A percentile compares a stretch with the other conserved stretches of the same genome.
Evolutionary conservation across 2,113 vertebrate genomes (phyloP).

Genomic region (Ranitomeya imitator): DNA sequence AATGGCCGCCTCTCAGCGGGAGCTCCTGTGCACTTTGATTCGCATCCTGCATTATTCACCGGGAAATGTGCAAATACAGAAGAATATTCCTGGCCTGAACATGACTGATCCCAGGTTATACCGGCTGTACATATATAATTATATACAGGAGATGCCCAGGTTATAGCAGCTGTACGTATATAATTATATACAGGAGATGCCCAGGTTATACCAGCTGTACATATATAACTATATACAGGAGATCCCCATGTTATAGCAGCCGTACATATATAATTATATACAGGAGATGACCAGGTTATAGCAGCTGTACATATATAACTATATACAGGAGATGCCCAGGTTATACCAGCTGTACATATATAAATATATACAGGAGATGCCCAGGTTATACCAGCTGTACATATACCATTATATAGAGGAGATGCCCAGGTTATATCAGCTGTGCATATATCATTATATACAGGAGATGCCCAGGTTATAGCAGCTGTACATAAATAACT

Average conservation of each 20-base stretch:
- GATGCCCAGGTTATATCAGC: not conserved
- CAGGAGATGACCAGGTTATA: not conserved
- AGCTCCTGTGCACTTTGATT: not conserved
- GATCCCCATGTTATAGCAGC: not conserved
- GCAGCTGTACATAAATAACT: too few relatives aligned
- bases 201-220: not conserved
- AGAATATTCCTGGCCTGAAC: not conserved
- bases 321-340: not conserved
- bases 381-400: not conserved
- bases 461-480: not conserved
- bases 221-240: not conserved
- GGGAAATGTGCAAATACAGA: conserved; percentile 1
- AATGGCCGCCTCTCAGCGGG: not conserved
- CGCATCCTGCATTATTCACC: not conserved
- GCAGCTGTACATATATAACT: not conserved
- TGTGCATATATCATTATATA: conserved; percentile 7
- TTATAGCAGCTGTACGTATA: not conserved
- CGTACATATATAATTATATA: not conserved
- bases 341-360: not conserved
- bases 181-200: not conserved
- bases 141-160: not conserved
- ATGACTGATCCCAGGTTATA: not conserved
- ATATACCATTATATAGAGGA: not conserved
- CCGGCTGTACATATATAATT: not conserved
- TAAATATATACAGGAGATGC: not conserved